Base-by-base conservation (phyloP, 2,113 vertebrate species). In the Chaetura pelagica region DNA sequence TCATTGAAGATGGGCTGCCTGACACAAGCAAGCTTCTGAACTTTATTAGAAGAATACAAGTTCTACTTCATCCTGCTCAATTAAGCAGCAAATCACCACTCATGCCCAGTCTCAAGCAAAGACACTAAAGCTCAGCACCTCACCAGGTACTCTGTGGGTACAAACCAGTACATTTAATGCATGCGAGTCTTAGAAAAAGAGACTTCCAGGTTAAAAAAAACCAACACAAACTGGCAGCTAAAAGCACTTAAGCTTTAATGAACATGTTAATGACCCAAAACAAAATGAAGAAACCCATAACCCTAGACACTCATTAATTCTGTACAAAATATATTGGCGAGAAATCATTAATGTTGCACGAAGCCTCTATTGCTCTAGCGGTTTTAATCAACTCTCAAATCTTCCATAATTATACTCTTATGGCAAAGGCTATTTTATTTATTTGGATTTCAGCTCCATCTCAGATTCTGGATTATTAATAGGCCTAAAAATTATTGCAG, bases 231-330 rank as follows among this genome's bases (percentile, higher is more conserved):
- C 55, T 91, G 91, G 49, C 93, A 93, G 82, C 55, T 57, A 68
- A 71, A 21, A 88, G 74, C 17, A 40, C 46, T 83, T 90, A 90
- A 92, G 74, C 66, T 29, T 96, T 97, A 96, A 95, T 93, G 81
- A 97, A 84, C 62, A 71, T 52, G 87, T 83, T 96, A 96, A 97
- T 93, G 84, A 92, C 84, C 91, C 91, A 96, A 84, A 80, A 62
- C 79, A 91, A 93, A 97, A 89, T 29, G 64, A 94, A 84, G 82
- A 93, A 93, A 83, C 84, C 66, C 75, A 69, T 94, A 94, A 94
- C 79, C 84, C 76, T 6, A 89, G 87, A 91, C 68, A 63, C 89
- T 91, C 94, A 80, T 96, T 97, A 97, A 97, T 96, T 90, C 79
- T 68, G 76, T 77, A 90, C 74, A 90, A 97, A 96, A 90, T 90